Evolutionary conservation across 2,888 invertebrate species (phyloP), one percentile per base, ranked within the genome.

Genomic region (Clivina fossor): DNA sequence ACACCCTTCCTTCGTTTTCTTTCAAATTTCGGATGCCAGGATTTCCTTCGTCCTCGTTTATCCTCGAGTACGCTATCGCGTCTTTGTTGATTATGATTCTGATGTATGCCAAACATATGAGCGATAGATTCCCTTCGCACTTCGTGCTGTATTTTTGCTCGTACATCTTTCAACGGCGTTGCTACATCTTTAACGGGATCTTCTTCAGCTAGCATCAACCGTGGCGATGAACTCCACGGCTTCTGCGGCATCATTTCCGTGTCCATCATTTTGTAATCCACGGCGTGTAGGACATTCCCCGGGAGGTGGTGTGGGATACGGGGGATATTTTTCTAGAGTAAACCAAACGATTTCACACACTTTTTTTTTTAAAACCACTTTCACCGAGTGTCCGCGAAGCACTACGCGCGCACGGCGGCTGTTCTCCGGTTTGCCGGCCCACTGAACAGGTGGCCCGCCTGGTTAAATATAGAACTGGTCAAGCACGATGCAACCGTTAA

Each of bases 11-110:
- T 64, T 28, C 73, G 63, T 61, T 74, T 74, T 61, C 72, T 66
- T 58, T 75, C 75, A 61, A 75, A 72, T 62, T 72, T 74, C 11
- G 74, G 72, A 58, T 75, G 75, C 75, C 75, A 75, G 9, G 74
- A 74, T 58, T 74, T 75, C 55, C 75, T 62, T 13, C 75, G 62
- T 35, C 66, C 66, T 24, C 40, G 22, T 11, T 55, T 55, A 37
- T 55, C 54, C 37, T 55, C 54, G 4, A 55, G 19, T 18, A 18
- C 54, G 13, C 22, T 51, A 4, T 51, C 51, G 8, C 41, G 33
- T 9, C 37, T 24, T 15, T 55, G 54, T 24, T 41, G 38, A 4
- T 41, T 24, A 20, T 19, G 19, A 4, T 41, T 24, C 13, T 19
- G 19, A 15, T 43, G 49, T 4, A 43, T 13, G 3, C 41, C 43